Base-by-base conservation (phyloP, 2,888 invertebrate species). In the Cryptophagus acutangulus region DNA sequence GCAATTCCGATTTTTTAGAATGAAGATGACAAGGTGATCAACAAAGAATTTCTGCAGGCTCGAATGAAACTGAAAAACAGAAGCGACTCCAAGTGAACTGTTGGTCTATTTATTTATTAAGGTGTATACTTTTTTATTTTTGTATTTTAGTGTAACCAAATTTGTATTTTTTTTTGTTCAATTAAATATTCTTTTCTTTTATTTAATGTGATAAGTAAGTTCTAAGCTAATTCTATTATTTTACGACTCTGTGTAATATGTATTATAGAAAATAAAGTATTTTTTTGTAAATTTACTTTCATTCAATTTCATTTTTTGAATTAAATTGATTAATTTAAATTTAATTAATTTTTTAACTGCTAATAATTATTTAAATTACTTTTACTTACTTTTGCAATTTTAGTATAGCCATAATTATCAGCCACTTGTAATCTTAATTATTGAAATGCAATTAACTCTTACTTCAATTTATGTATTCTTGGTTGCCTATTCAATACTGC, bases 11-110 rank as follows among this genome's bases (percentile, higher is more conserved):
- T 46, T 51, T 49, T 48, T 46, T 68, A 68, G 67, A 63, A 64
- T 45, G 67, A 70, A 55, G 67, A 70, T 33, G 68, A 69, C 47
- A 70, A 68, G 56, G 73, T 74, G 43, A 69, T 76, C 36, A 76
- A 71, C 62, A 75, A 74, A 49, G 79, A 79, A 63, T 78, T 81
- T 63, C 67, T 80, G 38, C 75, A 78, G 63, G 77, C 78, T 36
- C 74, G 79, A 60, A 79, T 80, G 59, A 80, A 79, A 62, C 69
- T 81, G 59, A 74, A 77, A 54, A 72, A 76, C 49, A 40, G 47
- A 25, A 45, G 41, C 26, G 46, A 51, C 37, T 47, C 46, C 14
- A 51, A 55, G 46, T 48, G 44, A 53, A 30, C 33, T 41, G 31
- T 10, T 31, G 31, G 9, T 37, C 29, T 33, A 43, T 39, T 40